A percentile compares a stretch with the other conserved stretches of the same genome.
These are phyloP conservation scores for Manis pentadactyla DNA, from an alignment of 2,797 vertebrate species.

Conservation along the genomic window DNA sequence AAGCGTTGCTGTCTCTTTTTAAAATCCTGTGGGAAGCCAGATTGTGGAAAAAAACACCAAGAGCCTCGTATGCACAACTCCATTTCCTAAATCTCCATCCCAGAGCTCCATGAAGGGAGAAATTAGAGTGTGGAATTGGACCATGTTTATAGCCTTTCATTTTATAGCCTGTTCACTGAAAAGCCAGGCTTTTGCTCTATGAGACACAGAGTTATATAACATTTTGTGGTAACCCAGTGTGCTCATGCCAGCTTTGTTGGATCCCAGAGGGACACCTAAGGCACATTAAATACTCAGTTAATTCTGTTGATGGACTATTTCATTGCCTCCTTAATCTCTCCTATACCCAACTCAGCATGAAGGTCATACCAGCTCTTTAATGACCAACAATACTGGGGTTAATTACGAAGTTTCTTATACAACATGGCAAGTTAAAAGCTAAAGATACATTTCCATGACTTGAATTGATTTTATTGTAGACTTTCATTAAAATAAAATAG, in stretches of 20 bases:
- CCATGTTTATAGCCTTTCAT: not conserved
- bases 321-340: not conserved
- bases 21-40: not conserved
- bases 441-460: not conserved
- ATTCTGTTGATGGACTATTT: not conserved
- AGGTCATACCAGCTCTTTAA: not conserved
- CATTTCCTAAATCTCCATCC: not conserved
- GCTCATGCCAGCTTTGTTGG: not conserved
- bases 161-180: constrained; percentile 11
- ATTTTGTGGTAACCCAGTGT: not conserved
- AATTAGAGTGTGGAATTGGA: not conserved
- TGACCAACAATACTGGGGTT: not conserved
- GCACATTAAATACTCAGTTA: not conserved
- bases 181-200: not conserved
- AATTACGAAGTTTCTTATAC: not conserved
- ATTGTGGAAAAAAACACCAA: not conserved
- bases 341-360: not conserved
- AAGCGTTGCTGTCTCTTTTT: not conserved
- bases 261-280: not conserved
- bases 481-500: constrained; percentile 4
- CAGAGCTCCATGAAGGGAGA: not conserved
- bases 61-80: not conserved
- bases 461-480: not conserved
- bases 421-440: constrained; percentile 20
- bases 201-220: not conserved